Evolutionary conservation across 2,888 invertebrate species (phyloP).

Genomic region (Chrysomela aeneicollis): DNA sequence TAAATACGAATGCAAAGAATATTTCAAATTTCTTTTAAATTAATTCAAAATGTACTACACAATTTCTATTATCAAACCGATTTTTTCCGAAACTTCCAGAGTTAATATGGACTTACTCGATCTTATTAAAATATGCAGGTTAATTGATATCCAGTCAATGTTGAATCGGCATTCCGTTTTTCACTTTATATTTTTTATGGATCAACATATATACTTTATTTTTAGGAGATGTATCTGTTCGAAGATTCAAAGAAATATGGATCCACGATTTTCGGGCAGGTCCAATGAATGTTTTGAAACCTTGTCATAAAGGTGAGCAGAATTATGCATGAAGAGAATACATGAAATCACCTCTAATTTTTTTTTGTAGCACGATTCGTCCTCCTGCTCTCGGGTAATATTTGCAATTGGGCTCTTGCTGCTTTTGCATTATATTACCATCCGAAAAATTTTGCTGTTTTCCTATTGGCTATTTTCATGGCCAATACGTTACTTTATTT

Average conservation of each 20-base stretch:
- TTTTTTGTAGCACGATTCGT: slow-evolving; percentile 63
- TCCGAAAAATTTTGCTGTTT: slow-evolving; percentile 79
- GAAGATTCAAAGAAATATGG: slow-evolving; percentile 48
- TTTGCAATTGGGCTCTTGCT: slow-evolving; percentile 72
- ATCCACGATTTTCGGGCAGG: slow-evolving; percentile 61
- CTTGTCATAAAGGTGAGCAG: slow-evolving; percentile 58
- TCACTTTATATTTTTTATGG: no score
- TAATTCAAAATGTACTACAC: no score
- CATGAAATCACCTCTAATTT: slow-evolving; percentile 20
- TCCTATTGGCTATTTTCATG: slow-evolving; percentile 81
- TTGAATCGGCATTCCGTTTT: no score
- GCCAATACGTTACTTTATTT: slow-evolving; percentile 83
- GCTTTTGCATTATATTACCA: slow-evolving; percentile 70
- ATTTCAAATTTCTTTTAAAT: no score
- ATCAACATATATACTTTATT: no score
- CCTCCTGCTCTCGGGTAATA: slow-evolving; percentile 68
- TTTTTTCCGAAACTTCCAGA: no score
- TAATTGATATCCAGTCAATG: no score
- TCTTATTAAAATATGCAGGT: no score
- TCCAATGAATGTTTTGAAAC: slow-evolving; percentile 58
- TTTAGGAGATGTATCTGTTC: slow-evolving; percentile 51
- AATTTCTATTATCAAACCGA: no score
- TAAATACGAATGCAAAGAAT: no score
- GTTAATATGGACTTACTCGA: no score
- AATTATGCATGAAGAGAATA: slow-evolving; percentile 35